Conservation (phyloP, 2,888 invertebrate genomes). For the Osmoderma eremita region DNA sequence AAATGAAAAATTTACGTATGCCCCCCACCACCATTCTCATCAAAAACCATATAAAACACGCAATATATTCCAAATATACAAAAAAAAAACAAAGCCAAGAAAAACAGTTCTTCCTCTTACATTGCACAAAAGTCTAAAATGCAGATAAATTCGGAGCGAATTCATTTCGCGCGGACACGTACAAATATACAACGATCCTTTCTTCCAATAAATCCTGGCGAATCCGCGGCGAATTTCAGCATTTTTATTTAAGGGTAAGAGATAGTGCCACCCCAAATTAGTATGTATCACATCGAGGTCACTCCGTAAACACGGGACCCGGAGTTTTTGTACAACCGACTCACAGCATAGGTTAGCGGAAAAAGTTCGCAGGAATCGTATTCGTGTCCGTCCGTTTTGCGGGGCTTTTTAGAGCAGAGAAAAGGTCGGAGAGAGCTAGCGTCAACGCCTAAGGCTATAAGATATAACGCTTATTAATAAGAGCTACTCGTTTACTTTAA, state of each 20-base stretch:
- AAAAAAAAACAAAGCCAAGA: no score
- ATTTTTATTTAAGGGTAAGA: slow-evolving; percentile 14
- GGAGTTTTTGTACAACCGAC: slow-evolving; percentile 2
- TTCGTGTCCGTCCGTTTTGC: not conserved
- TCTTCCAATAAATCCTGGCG: slow-evolving; percentile 23
- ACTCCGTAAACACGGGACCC: slow-evolving; percentile 18
- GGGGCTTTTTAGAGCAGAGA: slow-evolving; percentile 17
- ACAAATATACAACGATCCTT: slow-evolving; percentile 10
- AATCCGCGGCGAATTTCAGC: slow-evolving; percentile 9
- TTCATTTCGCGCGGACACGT: no score
- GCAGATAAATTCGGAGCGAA: no score
- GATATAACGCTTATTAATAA: slow-evolving; percentile 41
- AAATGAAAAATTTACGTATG: no score
- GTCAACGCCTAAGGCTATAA: slow-evolving; percentile 25
- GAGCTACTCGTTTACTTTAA: slow-evolving; percentile 29
- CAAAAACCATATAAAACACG: no score
- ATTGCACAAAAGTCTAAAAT: no score
- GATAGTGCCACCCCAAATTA: slow-evolving; percentile 9
- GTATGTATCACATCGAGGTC: slow-evolving; percentile 25
- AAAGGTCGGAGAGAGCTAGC: slow-evolving; percentile 25
- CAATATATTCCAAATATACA: no score
- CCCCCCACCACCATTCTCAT: no score
- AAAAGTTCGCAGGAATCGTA: slow-evolving; percentile 15
- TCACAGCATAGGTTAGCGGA: not conserved
- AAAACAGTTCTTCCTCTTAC: no score